phyloP scores from a whole-genome alignment of 2,888 invertebrate species.

The Sarcophaga carnaria region DNA sequence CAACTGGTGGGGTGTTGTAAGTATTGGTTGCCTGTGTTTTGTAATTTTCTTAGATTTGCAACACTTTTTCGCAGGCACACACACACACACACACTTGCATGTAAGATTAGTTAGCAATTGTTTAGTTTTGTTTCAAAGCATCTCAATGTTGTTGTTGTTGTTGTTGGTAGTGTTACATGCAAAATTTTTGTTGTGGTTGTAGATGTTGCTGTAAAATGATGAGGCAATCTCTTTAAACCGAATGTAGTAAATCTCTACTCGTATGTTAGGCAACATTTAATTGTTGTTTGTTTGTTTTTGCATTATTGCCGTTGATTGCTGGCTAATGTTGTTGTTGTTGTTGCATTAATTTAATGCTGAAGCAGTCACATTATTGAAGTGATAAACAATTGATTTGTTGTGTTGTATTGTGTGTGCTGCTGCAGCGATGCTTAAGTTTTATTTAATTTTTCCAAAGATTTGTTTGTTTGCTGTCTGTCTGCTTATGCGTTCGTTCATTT shows the following conservation, averaged over 20 bases:
- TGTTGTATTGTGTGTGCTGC: slow-evolving; percentile 37
- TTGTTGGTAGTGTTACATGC: neutral
- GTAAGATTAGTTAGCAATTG: neutral
- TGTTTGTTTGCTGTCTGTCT: slow-evolving; percentile 43
- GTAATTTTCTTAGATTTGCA: slow-evolving; percentile 55
- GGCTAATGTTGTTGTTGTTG: slow-evolving; percentile 24
- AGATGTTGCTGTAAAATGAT: neutral
- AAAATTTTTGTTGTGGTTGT: neutral
- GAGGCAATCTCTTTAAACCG: slow-evolving; percentile 44
- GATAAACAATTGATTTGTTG: slow-evolving; percentile 63
- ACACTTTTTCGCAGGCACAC: neutral
- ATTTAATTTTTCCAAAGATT: slow-evolving; percentile 54
- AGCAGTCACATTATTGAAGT: slow-evolving; percentile 60
- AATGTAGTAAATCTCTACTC: slow-evolving; percentile 55
- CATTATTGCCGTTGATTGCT: slow-evolving; percentile 36
- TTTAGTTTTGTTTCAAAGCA: neutral
- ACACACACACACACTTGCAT: neutral
- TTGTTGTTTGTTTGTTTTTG: slow-evolving; percentile 43
- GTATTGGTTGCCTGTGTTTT: slow-evolving; percentile 29
- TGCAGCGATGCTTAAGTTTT: slow-evolving; percentile 5
- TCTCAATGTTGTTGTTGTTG: slow-evolving; percentile 14
- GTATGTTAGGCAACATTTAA: slow-evolving; percentile 57
- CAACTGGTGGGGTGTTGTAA: slow-evolving; percentile 40
- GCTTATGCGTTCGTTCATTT: slow-evolving; percentile 36
- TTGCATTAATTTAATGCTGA: slow-evolving; percentile 45